These are phyloP conservation scores for Troides aeacus DNA, from an alignment of 2,888 invertebrate species.

Conservation along the genomic window DNA sequence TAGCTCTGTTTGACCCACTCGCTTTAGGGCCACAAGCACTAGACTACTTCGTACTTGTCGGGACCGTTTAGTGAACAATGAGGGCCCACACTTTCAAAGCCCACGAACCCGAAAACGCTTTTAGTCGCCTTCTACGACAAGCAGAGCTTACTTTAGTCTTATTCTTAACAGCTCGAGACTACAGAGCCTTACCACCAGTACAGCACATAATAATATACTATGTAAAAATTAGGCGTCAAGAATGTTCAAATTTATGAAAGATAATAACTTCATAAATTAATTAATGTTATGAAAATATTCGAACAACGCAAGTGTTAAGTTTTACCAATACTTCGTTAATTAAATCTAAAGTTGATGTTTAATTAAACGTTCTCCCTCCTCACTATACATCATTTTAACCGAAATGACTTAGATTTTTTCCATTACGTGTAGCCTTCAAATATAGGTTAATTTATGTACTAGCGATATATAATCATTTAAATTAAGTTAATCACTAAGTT, in stretches of 20 bases:
- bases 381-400: neutral
- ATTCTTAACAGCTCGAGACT: too few relatives aligned
- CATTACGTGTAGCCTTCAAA: neutral
- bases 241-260: neutral
- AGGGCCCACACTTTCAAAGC: too few relatives aligned
- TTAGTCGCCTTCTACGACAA: too few relatives aligned
- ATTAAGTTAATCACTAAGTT: too few relatives aligned
- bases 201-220: neutral
- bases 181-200: too few relatives aligned
- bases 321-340: conserved; percentile 6
- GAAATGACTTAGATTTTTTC: neutral
- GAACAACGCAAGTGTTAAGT: neutral
- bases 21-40: too few relatives aligned
- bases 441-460: neutral
- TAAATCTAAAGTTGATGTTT: neutral
- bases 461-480: neutral
- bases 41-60: too few relatives aligned
- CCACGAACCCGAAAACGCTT: too few relatives aligned
- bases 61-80: too few relatives aligned
- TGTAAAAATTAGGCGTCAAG: neutral
- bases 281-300: conserved; percentile 4
- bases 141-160: too few relatives aligned
- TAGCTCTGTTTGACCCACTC: too few relatives aligned
- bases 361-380: neutral
- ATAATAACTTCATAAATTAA: neutral